Base-by-base conservation (phyloP, 2,797 vertebrate species). In the Decapterus maruadsi region DNA sequence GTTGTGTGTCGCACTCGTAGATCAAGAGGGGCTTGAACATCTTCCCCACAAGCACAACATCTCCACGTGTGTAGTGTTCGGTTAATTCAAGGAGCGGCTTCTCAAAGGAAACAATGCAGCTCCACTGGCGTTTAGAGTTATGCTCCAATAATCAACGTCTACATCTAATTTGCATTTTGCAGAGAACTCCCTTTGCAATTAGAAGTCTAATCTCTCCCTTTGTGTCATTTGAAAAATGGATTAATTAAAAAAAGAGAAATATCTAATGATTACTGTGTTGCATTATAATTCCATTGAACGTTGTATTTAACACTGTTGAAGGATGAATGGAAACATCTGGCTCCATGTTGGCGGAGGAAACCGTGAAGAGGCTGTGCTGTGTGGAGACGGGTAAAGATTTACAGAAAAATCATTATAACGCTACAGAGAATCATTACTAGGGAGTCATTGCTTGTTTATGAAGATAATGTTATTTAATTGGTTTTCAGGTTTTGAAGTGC, bases 121-220 rank as follows among this genome's bases (percentile, higher is more conserved):
- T 55, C 10, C 9, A 9, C 16, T 57, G 66, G 68, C 81, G 68
- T 31, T 29, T 16, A 61, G 73, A 81, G 26, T 74, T 83, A 89
- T 73, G 34, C 42, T 57, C 48, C 62, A 72, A 78, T 82, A 81
- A 82, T 51, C n/a, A 19, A 20, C 4, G 20, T 50, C n/a, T 56
- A 6, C 40, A 6, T 79, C 57, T 36, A 36, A 78, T 77, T 67
- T 58, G 56, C 73, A 76, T 82, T 65, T 64, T 38, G 48, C 17
- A 48, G 16, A 65, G 64, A 68, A 38, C 29, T 34, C 72, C 63
- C 48, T 50, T 22, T 53, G 48, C 68, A 82, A 78, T 79, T 72
- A 80, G 0, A 69, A 58, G 63, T 77, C 20, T 61, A 75, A 69
- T 78, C 53, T 66, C 59, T 63, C 75, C 22, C 36, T 42, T 17